Evolutionary conservation across 2,113 vertebrate species (phyloP), one percentile per base, ranked within the genome.

Genomic region (Forbesichthys agassizii): DNA sequence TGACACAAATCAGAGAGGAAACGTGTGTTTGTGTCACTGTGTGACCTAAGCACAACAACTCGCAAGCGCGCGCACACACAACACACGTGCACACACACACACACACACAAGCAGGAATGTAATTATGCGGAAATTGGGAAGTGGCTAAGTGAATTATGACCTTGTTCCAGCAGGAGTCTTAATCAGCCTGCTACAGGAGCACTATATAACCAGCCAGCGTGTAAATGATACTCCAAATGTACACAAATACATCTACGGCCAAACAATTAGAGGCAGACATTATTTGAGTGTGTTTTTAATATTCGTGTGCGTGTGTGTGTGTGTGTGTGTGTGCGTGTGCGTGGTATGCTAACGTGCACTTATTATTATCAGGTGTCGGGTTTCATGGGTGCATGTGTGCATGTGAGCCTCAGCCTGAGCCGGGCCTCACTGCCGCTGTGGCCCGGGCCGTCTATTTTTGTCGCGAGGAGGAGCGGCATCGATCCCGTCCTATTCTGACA

Each of bases 91-190:
- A 42, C 36, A 42, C 36, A 8, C 36, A 8, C 36, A 42, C 36
- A 42, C 36, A 42, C 36, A 8, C 36, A 42, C 36, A 56, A 73
- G 81, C 69, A 59, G 75, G 69, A 83, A 79, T 71, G 87, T 91
- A 91, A 91, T 91, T 91, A 92, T 89, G 86, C 79, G 84, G 76
- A 89, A 87, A 93, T 91, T 90, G 87, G 87, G 90, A 90, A 90
- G 84, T 76, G 88, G 89, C 88, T 91, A 90, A 90, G 90, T 92
- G 86, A 92, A 92, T 92, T 90, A 91, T 89, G 91, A 92, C 91
- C 92, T 91, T 91, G 84, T 91, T 90, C 89, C 86, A 84, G 81
- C 79, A 81, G 79, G 86, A 74, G 86, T 82, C 75, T 91, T 91
- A 91, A 92, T 92, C 90, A 91, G 84, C 64, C 68, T 27, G 11